Conservation (phyloP, 1,140 invertebrate genomes). For the Zophobas atratus region DNA sequence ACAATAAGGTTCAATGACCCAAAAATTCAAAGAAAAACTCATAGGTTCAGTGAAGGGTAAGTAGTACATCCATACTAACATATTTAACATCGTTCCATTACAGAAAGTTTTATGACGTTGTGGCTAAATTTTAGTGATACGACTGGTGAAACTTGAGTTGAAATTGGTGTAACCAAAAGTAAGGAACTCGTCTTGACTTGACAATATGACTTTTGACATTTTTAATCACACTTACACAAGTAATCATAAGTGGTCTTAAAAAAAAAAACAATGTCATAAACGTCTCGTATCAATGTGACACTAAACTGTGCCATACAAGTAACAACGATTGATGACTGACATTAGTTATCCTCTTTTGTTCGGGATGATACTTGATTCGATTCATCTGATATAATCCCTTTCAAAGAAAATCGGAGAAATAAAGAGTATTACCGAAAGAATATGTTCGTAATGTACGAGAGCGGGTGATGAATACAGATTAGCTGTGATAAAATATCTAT, state of each 20-base stretch:
- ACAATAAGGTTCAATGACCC: too few species aligned
- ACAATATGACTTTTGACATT: too few species aligned
- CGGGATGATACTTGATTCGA: slow-evolving; percentile 25
- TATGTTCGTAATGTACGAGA: slow-evolving; percentile 12
- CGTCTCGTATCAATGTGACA: background rate
- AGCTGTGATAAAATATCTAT: slow-evolving; percentile 15
- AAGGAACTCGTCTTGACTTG: too few species aligned
- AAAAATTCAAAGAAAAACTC: too few species aligned
- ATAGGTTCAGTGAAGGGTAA: too few species aligned
- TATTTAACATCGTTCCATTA: too few species aligned
- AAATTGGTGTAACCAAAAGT: too few species aligned
- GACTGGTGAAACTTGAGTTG: too few species aligned
- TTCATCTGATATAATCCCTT: slow-evolving; percentile 17
- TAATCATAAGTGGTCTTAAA: background rate
- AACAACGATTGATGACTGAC: slow-evolving; percentile 21
- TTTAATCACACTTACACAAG: too few species aligned
- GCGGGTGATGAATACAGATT: slow-evolving; percentile 11
- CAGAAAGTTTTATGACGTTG: too few species aligned
- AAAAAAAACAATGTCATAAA: slow-evolving; percentile 32
- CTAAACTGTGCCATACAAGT: slow-evolving; percentile 25
- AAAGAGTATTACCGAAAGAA: slow-evolving; percentile 14
- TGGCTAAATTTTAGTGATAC: too few species aligned
- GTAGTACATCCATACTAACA: too few species aligned
- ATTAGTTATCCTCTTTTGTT: slow-evolving; percentile 17
- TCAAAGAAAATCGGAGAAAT: background rate